phyloP scores from a whole-genome alignment of 2,113 vertebrate species.

The Psilopogon haemacephalus region DNA sequence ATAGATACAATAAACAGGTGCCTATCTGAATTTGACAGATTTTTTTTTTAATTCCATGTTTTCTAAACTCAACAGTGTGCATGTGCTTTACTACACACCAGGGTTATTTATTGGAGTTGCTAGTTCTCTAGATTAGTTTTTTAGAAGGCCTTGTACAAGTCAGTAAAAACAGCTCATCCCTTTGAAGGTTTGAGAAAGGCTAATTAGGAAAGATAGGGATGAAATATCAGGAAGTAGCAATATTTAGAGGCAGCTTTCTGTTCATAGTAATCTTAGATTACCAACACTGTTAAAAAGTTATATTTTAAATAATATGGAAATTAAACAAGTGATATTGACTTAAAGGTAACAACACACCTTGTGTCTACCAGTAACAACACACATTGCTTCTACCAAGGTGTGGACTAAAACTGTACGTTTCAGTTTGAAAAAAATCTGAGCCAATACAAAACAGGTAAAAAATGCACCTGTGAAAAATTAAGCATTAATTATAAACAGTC shows the following conservation, averaged over 20 bases:
- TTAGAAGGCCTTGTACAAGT: constrained; percentile 47
- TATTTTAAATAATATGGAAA: constrained; percentile 45
- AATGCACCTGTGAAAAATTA: constrained; percentile 12
- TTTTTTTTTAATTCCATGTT: constrained; percentile 47
- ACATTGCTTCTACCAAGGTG: constrained; percentile 6
- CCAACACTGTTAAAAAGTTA: constrained; percentile 24
- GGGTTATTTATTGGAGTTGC: constrained; percentile 49
- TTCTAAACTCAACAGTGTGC: constrained; percentile 18
- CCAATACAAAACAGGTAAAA: not conserved
- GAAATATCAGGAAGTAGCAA: constrained; percentile 12
- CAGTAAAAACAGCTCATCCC: constrained; percentile 51
- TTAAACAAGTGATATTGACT: constrained; percentile 25
- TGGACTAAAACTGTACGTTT: constrained; percentile 38
- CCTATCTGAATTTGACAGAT: constrained; percentile 18
- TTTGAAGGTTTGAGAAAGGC: constrained; percentile 51
- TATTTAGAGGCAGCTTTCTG: constrained; percentile 33
- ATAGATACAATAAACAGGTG: constrained; percentile 19
- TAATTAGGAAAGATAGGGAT: constrained; percentile 57
- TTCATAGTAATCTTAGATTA: not conserved
- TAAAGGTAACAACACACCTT: constrained; percentile 29
- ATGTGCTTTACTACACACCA: constrained; percentile 34
- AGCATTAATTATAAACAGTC: not conserved
- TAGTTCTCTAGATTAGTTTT: constrained; percentile 61
- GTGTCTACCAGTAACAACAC: not conserved
- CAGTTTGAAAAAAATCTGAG: constrained; percentile 27